A percentile compares a stretch with the other conserved stretches of the same genome.
Conservation (phyloP, 2,797 vertebrate genomes). For the Lacerta agilis region DNA sequence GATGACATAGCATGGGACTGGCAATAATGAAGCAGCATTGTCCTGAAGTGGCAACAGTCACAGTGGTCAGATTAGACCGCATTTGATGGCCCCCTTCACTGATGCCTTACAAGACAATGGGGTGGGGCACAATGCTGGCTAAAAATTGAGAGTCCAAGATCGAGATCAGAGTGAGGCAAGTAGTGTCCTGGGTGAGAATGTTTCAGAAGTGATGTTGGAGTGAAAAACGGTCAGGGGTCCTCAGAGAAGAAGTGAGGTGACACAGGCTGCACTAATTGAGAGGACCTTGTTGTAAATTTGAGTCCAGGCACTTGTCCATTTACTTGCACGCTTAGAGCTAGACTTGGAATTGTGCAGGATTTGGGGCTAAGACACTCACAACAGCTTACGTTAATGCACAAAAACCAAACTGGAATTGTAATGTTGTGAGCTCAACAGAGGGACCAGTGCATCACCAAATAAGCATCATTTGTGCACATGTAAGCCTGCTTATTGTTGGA, state of each 20-base stretch:
- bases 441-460: background rate
- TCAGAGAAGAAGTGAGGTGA: background rate
- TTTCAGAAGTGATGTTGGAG: background rate
- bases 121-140: background rate
- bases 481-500: accelerated
- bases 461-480: background rate
- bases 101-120: background rate
- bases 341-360: background rate
- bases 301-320: background rate
- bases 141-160: background rate
- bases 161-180: background rate
- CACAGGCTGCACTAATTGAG: background rate
- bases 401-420: background rate
- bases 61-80: background rate
- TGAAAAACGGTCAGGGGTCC: background rate
- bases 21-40: background rate
- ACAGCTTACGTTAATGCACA: background rate
- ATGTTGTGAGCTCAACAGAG: background rate
- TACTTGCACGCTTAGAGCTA: background rate
- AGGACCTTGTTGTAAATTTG: background rate
- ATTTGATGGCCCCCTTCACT: no score
- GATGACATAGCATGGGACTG: background rate
- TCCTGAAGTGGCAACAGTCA: background rate
- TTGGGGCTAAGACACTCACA: background rate
- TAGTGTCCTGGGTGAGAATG: background rate